Conservation (phyloP, 2,797 vertebrate species). For the Poecilia picta region DNA sequence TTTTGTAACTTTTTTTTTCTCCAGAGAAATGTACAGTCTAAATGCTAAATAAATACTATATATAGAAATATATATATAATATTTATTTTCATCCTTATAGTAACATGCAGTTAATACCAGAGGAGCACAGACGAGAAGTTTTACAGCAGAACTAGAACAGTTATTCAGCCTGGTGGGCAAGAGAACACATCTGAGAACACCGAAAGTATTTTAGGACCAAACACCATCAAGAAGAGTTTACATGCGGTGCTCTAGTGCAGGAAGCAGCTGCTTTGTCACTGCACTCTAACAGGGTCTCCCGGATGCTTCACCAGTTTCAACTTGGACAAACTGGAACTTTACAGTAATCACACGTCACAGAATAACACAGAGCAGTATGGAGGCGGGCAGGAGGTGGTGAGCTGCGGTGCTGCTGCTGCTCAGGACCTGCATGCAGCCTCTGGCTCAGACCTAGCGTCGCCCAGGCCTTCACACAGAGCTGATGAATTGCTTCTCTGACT, state of each 20-base stretch:
- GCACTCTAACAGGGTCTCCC: slow-evolving; percentile 49
- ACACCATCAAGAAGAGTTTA: slow-evolving; percentile 63
- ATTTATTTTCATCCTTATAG: slow-evolving; percentile 71
- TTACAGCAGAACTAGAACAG: slow-evolving; percentile 81
- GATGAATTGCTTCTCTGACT: slow-evolving; percentile 10
- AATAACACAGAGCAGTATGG: slow-evolving; percentile 59
- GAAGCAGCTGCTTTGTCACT: slow-evolving; percentile 43
- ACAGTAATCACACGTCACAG: slow-evolving; percentile 72
- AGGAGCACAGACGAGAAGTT: slow-evolving; percentile 79
- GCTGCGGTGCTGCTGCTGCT: slow-evolving; percentile 18
- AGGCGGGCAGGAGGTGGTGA: background rate
- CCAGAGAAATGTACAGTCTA: slow-evolving; percentile 82
- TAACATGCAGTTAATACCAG: slow-evolving; percentile 84
- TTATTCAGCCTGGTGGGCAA: slow-evolving; percentile 59
- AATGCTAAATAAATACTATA: slow-evolving; percentile 79
- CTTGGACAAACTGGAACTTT: slow-evolving; percentile 72
- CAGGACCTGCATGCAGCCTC: slow-evolving; percentile 74
- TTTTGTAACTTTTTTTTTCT: slow-evolving; percentile 58
- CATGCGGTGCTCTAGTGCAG: slow-evolving; percentile 69
- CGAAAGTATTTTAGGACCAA: slow-evolving; percentile 67
- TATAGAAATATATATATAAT: slow-evolving; percentile 79
- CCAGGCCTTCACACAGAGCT: background rate
- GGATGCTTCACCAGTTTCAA: slow-evolving; percentile 57
- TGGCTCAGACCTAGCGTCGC: slow-evolving; percentile 41
- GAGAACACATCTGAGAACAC: slow-evolving; percentile 73